Base-by-base conservation (phyloP, 2,797 vertebrate genomes). In the Hippoglossus hippoglossus region DNA sequence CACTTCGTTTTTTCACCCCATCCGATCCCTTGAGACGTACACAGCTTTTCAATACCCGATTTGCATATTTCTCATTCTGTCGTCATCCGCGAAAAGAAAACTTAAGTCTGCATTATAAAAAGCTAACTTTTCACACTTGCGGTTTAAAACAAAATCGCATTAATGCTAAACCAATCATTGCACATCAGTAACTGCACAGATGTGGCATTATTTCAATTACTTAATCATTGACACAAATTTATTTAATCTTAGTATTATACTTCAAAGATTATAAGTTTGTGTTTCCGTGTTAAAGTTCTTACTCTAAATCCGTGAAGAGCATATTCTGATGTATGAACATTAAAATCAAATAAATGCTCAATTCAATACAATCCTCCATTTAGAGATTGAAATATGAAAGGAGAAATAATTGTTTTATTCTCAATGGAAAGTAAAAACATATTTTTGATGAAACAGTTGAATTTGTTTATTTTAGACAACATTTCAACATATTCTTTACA, bases 21-120 rank as follows among this genome's bases (percentile, higher is more conserved):
- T 67, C 65, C 56, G 66, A 71, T 67, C 66, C 62, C 53, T 41
- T 7, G 25, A 73, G 28, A 25, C 19, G 18, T 10, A 47, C 6
- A 26, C 2, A 22, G 44, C 26, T 72, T 71, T 60, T 64, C 41
- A 53, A 26, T 11, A 47, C 0, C 12, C 9, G 7, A 73, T 75
- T 75, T 80, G 55, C 72, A 81, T 73, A 56, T 70, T 74, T 65
- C 46, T 73, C 47, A 58, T 66, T 65, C 39, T 31, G 55, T 63
- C 53, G 59, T 76, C 59, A 63, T 54, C 56, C 36, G 53, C 52
- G 63, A 57, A 50, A 57, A 55, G 24, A 64, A 60, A 77, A 68
- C 26, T 44, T 16, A 77, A 69, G 63, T 63, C 75, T 44, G 34
- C 22, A 47, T 31, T 58, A 6, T 19, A 22, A 21, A 39, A 13